phyloP scores from a whole-genome alignment of 2,888 invertebrate species.

The Limnephilus auricula region DNA sequence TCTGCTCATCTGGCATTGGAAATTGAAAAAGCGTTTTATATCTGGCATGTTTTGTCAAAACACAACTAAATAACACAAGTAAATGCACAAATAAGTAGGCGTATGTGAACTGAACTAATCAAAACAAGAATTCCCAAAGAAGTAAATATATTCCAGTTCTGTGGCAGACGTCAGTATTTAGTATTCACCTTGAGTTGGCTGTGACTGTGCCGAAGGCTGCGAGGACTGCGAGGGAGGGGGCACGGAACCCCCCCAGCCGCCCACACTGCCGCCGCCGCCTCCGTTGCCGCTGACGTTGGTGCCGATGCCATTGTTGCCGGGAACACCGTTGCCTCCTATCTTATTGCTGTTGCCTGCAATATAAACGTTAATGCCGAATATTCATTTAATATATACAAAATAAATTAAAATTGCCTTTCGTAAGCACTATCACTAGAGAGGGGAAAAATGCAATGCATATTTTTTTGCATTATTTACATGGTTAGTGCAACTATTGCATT shows the following conservation, averaged over 20 bases:
- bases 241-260: conserved; percentile 8
- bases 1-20: no score
- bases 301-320: conserved; percentile 51
- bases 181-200: conserved; percentile 55
- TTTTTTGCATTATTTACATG: no score
- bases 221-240: conserved; percentile 33
- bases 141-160: background rate
- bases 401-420: background rate
- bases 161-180: background rate
- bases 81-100: no score
- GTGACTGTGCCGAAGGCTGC: conserved; percentile 48
- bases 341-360: conserved; percentile 77
- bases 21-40: no score
- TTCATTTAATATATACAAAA: background rate
- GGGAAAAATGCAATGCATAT: no score
- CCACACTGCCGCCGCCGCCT: background rate
- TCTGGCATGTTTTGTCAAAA: no score
- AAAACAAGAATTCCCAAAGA: background rate
- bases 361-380: background rate
- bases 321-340: conserved; percentile 67
- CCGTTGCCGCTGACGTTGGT: conserved; percentile 60
- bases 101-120: no score
- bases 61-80: no score
- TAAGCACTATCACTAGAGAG: background rate
- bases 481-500: no score